Conservation (phyloP, 2,113 vertebrate genomes). For the Mola mola region DNA sequence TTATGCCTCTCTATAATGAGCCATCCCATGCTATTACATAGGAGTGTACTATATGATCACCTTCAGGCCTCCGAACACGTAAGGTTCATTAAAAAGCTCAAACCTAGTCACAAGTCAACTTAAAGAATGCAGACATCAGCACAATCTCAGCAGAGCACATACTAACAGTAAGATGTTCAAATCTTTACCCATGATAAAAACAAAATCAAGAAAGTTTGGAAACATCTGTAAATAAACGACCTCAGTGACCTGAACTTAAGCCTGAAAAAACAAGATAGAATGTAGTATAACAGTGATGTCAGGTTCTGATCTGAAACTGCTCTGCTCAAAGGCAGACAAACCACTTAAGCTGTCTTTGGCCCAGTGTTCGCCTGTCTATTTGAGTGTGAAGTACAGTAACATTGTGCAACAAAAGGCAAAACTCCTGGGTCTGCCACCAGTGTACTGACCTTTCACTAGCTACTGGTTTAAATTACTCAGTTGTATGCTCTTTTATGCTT, state of each 20-base stretch:
- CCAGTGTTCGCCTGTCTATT: slow-evolving; percentile 34
- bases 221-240: not conserved
- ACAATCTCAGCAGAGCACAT: slow-evolving; percentile 46
- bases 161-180: slow-evolving; percentile 43
- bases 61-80: slow-evolving; percentile 81
- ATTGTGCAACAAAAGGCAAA: slow-evolving; percentile 30
- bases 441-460: slow-evolving; percentile 7
- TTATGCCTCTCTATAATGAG: slow-evolving; percentile 86
- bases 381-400: slow-evolving; percentile 48
- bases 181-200: slow-evolving; percentile 15
- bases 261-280: slow-evolving; percentile 19
- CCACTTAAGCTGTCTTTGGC: slow-evolving; percentile 39
- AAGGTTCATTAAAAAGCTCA: slow-evolving; percentile 80
- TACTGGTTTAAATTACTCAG: too few species aligned
- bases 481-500: too few species aligned
- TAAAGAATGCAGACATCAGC: slow-evolving; percentile 71
- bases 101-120: slow-evolving; percentile 75
- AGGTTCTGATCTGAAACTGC: slow-evolving; percentile 8
- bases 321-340: slow-evolving; percentile 5
- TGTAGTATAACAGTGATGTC: slow-evolving; percentile 16
- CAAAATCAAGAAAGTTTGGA: not conserved
- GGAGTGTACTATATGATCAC: slow-evolving; percentile 82
- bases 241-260: slow-evolving; percentile 17
- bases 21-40: slow-evolving; percentile 84
- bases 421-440: slow-evolving; percentile 29